Conservation (phyloP, 2,797 vertebrate genomes). For the Steatocranus sp. region DNA sequence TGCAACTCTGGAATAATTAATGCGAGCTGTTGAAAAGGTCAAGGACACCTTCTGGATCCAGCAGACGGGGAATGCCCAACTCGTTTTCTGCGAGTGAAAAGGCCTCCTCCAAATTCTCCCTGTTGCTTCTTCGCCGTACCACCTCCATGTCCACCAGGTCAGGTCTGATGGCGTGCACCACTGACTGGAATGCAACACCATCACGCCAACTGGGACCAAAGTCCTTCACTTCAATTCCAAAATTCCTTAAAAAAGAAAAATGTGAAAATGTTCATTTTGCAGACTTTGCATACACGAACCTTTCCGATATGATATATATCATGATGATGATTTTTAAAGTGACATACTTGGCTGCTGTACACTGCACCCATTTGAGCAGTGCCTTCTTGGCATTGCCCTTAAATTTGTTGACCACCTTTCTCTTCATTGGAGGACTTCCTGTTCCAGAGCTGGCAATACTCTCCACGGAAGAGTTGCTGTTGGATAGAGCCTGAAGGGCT, state of each 20-base stretch:
- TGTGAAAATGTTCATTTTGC: not conserved
- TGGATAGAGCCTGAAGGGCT: constrained; percentile 86
- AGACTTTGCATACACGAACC: not conserved
- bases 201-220: constrained; percentile 94
- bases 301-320: not conserved
- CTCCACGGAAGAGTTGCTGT: constrained; percentile 91
- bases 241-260: constrained; percentile 70
- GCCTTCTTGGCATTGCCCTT: constrained; percentile 93
- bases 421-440: constrained; percentile 91
- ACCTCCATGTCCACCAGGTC: constrained; percentile 91
- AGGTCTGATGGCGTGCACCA: constrained; percentile 92
- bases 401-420: constrained; percentile 87
- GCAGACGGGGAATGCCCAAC: constrained; percentile 91
- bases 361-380: constrained; percentile 92
- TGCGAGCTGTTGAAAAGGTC: not conserved
- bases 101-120: constrained; percentile 91
- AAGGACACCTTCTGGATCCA: constrained; percentile 93
- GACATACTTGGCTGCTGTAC: constrained; percentile 84
- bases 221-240: constrained; percentile 92
- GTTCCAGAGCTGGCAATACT: constrained; percentile 86
- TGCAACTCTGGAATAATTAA: not conserved
- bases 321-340: not conserved
- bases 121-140: constrained; percentile 81
- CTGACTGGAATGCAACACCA: constrained; percentile 89
- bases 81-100: constrained; percentile 91